Base-by-base conservation (phyloP, 2,113 vertebrate species). In the Hippocampus abdominalis region DNA sequence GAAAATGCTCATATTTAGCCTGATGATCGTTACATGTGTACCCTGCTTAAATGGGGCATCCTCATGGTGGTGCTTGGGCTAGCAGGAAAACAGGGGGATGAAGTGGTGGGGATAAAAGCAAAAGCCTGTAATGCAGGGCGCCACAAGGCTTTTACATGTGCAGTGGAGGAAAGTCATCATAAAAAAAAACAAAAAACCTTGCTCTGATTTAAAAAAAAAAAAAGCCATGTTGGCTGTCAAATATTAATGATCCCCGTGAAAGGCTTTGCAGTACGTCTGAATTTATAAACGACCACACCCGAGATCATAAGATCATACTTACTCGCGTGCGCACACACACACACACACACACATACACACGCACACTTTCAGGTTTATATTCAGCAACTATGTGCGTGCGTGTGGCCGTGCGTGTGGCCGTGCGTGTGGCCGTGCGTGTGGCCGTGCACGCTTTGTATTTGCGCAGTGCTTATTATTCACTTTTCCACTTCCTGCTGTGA, bases 401-500 rank as follows among this genome's bases (percentile, higher is more conserved):
- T 25, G 72, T 71, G 68, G 44, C 12, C 25, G 77, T 83, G 81
- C 64, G n/a, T n/a, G n/a, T n/a, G n/a, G n/a, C n/a, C n/a, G n/a
- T n/a, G n/a, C n/a, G n/a, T n/a, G n/a, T n/a, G n/a, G n/a, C n/a
- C n/a, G 29, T 46, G 54, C 23, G 8, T 25, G 72, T 71, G 68
- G 44, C 12, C 25, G 77, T 83, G 81, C 64, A 62, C 18, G 75
- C 75, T 56, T 42, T 29, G 53, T 80, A 70, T 75, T 80, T 79
- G 74, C 81, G 74, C 73, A 77, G 78, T 66, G 73, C 79, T 91
- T 89, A 79, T 90, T 91, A 88, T 88, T 89, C 77, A 87, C 82
- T 88, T 86, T 91, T 91, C 79, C 77, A 89, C 89, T 91, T 92
- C 91, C 90, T 89, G 89, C 90, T 89, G 88, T 92, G 90, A 93